A percentile compares a stretch with the other conserved stretches of the same genome.
These are phyloP conservation scores for Pedicia rivosa DNA, from an alignment of 2,888 invertebrate species.

Conservation along the genomic window DNA sequence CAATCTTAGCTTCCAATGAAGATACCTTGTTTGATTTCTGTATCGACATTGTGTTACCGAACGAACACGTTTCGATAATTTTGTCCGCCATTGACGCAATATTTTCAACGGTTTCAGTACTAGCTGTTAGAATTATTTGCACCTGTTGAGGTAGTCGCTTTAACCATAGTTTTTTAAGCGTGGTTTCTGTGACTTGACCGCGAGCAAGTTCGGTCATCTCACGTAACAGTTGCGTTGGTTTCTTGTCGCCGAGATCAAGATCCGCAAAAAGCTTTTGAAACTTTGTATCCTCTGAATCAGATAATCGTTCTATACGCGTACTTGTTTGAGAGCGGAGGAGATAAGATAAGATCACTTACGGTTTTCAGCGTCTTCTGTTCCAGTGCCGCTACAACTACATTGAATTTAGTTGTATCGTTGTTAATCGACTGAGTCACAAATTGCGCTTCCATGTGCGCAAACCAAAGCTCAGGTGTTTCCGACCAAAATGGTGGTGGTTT, in stretches of 20 bases:
- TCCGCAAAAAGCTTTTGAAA: conserved; percentile 10
- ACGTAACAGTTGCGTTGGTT: conserved; percentile 12
- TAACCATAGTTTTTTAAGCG: conserved; percentile 9
- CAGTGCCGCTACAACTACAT: conserved; percentile 14
- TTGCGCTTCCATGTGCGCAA: conserved; percentile 17
- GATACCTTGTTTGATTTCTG: too few species aligned
- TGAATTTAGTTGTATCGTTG: conserved; percentile 14
- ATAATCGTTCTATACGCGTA: conserved; percentile 11
- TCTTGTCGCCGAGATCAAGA: conserved; percentile 11
- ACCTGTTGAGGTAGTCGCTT: conserved; percentile 7
- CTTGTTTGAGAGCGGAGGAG: too few species aligned
- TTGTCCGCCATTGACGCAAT: conserved; percentile 8
- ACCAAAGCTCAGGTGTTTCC: conserved; percentile 17
- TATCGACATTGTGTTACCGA: too few species aligned
- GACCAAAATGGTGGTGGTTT: conserved; percentile 16
- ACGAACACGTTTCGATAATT: conserved; percentile 2
- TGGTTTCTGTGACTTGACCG: conserved; percentile 7
- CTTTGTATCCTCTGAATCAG: conserved; percentile 12
- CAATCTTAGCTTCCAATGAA: too few species aligned
- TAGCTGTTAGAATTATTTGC: conserved; percentile 8
- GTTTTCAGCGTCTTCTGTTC: conserved; percentile 13
- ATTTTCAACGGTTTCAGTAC: not conserved
- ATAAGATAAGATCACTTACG: conserved; percentile 11
- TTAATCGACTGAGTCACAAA: conserved; percentile 14
- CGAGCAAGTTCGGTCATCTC: conserved; percentile 10